Evolutionary conservation across 2,113 vertebrate genomes (phyloP), one percentile per base, ranked within the genome.

Genomic region (Xenopus laevis): DNA sequence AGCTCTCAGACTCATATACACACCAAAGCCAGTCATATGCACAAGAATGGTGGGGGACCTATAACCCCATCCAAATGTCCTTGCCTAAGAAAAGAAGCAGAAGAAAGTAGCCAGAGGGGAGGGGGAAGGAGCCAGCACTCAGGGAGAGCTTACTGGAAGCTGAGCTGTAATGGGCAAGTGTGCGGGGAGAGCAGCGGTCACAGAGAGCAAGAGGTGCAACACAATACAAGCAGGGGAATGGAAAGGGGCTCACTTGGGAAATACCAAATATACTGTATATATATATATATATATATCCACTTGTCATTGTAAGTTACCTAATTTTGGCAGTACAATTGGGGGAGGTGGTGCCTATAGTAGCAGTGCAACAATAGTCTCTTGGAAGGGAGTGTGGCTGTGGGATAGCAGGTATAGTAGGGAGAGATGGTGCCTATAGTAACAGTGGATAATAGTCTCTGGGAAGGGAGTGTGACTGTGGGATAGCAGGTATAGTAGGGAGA

Each of bases 41-140:
- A 52, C 62, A 61, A n/a, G 45, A 57, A 44, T 68, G 47, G 65
- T 68, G 73, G 45, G 33, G 55, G 74, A 68, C 74, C 74, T 68
- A 40, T 76, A 76, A 76, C 74, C 74, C 47, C 58, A 27, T 50
- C 67, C 74, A 70, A 70, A 65, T 76, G 74, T 69, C 74, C 74
- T 33, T 62, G 45, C 18, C 47, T 52, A 68, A 44, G 27, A 70
- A 12, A 47, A 15, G 3, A 50, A 53, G 52, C 40, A 74, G 55
- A 61, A 74, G n/a, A n/a, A 21, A 10, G 71, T 52, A 58, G 16
- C 23, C 46, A 55, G 60, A 4, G 60, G 60, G 71, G 61, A 40
- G 71, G 16, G 70, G 46, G 12, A 40, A 23, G 20, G 20, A 60
- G 10, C n/a, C 10, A 5, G 58, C n/a, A 20, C 30, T 33, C 30